Conservation (phyloP, 1,140 invertebrate genomes). For the Calycopis cecrops region DNA sequence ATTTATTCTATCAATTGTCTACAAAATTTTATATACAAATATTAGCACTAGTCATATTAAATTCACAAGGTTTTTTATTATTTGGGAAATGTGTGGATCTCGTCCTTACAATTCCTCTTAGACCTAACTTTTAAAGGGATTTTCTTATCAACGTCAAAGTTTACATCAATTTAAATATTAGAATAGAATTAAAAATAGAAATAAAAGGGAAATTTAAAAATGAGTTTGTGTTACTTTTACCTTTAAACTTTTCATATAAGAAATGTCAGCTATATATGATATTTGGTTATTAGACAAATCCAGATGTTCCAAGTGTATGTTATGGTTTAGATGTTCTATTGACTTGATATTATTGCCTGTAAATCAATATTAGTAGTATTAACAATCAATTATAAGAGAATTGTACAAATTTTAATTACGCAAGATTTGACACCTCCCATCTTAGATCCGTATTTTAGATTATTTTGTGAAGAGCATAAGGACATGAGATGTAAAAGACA, state of each 20-base stretch:
- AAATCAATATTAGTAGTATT: slow-evolving; percentile 29
- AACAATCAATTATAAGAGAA: slow-evolving; percentile 8
- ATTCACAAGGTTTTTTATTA: no score
- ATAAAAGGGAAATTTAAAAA: not conserved
- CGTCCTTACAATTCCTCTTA: not conserved
- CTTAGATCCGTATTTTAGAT: no score
- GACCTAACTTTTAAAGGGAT: no score
- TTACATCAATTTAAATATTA: no score
- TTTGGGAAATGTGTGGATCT: not conserved
- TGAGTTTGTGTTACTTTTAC: slow-evolving; percentile 56
- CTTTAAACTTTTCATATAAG: slow-evolving; percentile 86
- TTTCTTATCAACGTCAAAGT: no score
- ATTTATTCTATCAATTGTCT: not conserved
- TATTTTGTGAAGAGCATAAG: no score
- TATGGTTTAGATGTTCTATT: slow-evolving; percentile 90
- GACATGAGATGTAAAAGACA: no score
- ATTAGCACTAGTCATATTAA: no score
- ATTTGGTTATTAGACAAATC: slow-evolving; percentile 94
- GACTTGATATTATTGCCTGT: slow-evolving; percentile 81
- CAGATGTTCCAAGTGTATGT: slow-evolving; percentile 85
- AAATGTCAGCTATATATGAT: slow-evolving; percentile 87
- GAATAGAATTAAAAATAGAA: no score
- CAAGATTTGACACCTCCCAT: no score
- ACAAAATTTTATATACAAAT: no score
- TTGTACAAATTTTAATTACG: no score